phyloP scores from a whole-genome alignment of 2,888 invertebrate species.

The Microplitis manilae region DNA sequence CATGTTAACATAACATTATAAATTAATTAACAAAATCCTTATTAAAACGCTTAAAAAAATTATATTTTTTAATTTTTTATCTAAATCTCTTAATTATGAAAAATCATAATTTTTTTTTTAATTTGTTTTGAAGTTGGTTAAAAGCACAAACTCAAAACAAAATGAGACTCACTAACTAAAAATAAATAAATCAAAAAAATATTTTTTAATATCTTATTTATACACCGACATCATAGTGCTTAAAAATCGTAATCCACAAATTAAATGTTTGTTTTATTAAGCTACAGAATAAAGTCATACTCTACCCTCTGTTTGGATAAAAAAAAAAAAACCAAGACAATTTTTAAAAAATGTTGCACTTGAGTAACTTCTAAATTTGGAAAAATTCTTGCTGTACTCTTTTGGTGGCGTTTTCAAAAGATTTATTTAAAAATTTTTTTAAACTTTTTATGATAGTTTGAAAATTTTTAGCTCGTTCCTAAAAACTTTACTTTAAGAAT shows the following conservation, averaged over 20 bases:
- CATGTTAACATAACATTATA: neutral
- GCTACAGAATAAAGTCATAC: too few species aligned
- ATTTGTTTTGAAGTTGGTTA: neutral
- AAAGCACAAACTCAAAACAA: neutral
- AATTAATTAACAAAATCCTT: conserved; percentile 11
- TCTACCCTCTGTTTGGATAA: too few species aligned
- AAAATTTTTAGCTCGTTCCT: too few species aligned
- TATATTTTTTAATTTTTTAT: neutral
- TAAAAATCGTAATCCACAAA: too few species aligned
- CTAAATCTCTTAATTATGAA: neutral
- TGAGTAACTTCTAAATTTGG: too few species aligned
- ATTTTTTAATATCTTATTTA: neutral
- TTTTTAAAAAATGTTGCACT: neutral
- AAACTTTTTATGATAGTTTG: too few species aligned
- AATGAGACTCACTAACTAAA: neutral
- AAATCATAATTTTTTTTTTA: neutral
- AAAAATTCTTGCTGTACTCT: too few species aligned
- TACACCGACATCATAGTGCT: neutral
- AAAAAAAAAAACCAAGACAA: neutral
- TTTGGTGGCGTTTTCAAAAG: too few species aligned
- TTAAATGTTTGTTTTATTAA: too few species aligned
- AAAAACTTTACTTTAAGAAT: too few species aligned
- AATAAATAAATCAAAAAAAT: neutral
- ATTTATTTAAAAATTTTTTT: too few species aligned
- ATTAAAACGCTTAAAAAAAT: neutral